A percentile compares a stretch with the other conserved stretches of the same genome.
These are phyloP conservation scores for Sitodiplosis mosellana DNA, from an alignment of 1,140 invertebrate genomes.

Conservation along the genomic window DNA sequence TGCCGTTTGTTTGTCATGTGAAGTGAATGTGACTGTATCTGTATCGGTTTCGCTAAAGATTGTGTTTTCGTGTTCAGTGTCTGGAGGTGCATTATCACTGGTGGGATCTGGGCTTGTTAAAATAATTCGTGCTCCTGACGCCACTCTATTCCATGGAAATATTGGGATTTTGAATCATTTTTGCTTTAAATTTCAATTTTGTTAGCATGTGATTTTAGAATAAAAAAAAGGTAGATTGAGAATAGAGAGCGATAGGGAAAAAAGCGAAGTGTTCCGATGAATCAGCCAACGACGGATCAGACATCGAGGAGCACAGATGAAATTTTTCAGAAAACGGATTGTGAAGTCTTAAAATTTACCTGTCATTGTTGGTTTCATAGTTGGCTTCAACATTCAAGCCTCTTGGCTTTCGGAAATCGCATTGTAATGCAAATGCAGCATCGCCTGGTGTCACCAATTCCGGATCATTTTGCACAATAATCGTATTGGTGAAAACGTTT, in stretches of 20 bases:
- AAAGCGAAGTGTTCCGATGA: not conserved
- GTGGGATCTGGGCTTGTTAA: slow-evolving; percentile 27
- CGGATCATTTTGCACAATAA: slow-evolving; percentile 40
- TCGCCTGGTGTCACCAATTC: slow-evolving; percentile 41
- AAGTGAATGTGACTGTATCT: slow-evolving; percentile 17
- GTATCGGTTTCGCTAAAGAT: slow-evolving; percentile 20
- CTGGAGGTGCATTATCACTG: slow-evolving; percentile 10
- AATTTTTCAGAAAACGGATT: slow-evolving; percentile 5
- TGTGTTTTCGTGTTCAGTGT: slow-evolving; percentile 11
- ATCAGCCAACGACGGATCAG: slow-evolving; percentile 1
- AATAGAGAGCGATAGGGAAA: slow-evolving; percentile 2
- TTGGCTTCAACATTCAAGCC: slow-evolving; percentile 30
- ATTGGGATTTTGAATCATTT: not conserved
- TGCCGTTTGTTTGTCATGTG: too few relatives aligned
- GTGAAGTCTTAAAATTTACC: slow-evolving; percentile 6
- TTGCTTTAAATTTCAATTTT: not conserved
- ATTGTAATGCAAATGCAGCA: slow-evolving; percentile 38
- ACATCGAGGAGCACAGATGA: slow-evolving; percentile 4
- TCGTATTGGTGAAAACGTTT: slow-evolving; percentile 32
- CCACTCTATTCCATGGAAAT: slow-evolving; percentile 12
- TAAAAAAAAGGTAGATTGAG: not conserved
- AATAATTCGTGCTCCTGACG: slow-evolving; percentile 23
- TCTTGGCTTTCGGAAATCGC: slow-evolving; percentile 32
- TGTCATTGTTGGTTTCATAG: slow-evolving; percentile 18
- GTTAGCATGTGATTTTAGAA: not conserved